Evolutionary conservation across 2,888 invertebrate species (phyloP).

Genomic region (Philonicus albiceps): DNA sequence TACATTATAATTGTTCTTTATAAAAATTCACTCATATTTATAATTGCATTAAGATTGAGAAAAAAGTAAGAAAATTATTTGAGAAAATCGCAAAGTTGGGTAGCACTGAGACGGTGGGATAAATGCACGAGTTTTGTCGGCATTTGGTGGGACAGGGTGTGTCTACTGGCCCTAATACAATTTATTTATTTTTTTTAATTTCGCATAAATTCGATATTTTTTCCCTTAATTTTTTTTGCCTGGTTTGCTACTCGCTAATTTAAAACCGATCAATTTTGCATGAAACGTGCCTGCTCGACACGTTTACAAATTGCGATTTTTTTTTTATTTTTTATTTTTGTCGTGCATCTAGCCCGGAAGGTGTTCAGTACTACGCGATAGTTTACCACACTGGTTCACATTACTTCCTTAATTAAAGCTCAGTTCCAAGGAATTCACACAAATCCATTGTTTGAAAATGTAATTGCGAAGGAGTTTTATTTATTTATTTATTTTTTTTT

Average conservation of each 20-base stretch:
- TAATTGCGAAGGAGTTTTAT: background rate
- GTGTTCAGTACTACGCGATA: slow-evolving; percentile 6
- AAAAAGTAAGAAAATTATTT: slow-evolving; percentile 14
- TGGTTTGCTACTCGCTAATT: background rate
- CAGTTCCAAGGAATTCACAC: slow-evolving; percentile 39
- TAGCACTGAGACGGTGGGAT: slow-evolving; percentile 25
- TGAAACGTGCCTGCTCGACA: background rate
- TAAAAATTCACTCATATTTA: slow-evolving; percentile 49
- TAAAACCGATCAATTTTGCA: background rate
- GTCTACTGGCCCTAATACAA: background rate
- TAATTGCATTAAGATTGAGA: slow-evolving; percentile 44
- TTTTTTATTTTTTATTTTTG: too few relatives aligned
- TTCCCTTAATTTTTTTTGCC: background rate
- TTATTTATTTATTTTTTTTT: too few relatives aligned
- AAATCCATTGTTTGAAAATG: slow-evolving; percentile 29
- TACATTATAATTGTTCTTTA: slow-evolving; percentile 50
- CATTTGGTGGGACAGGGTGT: background rate
- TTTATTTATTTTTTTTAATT: background rate
- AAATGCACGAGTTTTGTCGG: background rate
- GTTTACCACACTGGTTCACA: background rate
- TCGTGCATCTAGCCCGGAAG: slow-evolving; percentile 12
- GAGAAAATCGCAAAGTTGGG: background rate
- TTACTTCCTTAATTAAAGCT: slow-evolving; percentile 38
- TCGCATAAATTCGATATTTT: background rate
- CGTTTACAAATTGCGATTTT: background rate